These are phyloP conservation scores for Bungarus multicinctus DNA, from an alignment of 2,113 vertebrate species.

Conservation along the genomic window DNA sequence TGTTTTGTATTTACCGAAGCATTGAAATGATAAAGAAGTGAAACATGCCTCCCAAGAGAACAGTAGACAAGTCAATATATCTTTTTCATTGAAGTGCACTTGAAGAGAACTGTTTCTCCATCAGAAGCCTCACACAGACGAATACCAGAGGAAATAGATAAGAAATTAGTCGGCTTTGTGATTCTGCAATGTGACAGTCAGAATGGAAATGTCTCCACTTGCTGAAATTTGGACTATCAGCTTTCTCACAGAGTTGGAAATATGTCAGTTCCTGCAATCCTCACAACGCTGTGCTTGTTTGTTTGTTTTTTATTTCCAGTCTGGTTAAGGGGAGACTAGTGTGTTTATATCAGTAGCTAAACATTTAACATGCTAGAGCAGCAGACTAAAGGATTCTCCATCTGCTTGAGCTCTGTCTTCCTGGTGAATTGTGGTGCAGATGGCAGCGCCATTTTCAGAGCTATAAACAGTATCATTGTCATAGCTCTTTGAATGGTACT, in stretches of 20 bases:
- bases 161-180: neutral
- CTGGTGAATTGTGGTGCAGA: constrained; percentile 73
- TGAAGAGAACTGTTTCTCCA: rapidly evolving
- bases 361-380: neutral
- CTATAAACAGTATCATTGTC: constrained; percentile 82
- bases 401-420: constrained; percentile 13
- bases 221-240: neutral
- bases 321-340: rapidly evolving
- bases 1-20: neutral
- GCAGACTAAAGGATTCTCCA: constrained; percentile 14
- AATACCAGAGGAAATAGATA: neutral
- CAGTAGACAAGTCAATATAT: neutral
- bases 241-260: neutral
- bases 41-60: neutral
- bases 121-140: rapidly evolving
- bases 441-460: constrained; percentile 92
- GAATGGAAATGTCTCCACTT: constrained; percentile 13
- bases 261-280: neutral
- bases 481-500: constrained; percentile 98
- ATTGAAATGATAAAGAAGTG: neutral
- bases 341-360: neutral
- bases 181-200: neutral
- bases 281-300: rapidly evolving
- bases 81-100: rapidly evolving
- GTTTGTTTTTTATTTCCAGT: neutral